Conservation (phyloP, 2,888 invertebrate genomes). For the Brachyopa scutellaris region DNA sequence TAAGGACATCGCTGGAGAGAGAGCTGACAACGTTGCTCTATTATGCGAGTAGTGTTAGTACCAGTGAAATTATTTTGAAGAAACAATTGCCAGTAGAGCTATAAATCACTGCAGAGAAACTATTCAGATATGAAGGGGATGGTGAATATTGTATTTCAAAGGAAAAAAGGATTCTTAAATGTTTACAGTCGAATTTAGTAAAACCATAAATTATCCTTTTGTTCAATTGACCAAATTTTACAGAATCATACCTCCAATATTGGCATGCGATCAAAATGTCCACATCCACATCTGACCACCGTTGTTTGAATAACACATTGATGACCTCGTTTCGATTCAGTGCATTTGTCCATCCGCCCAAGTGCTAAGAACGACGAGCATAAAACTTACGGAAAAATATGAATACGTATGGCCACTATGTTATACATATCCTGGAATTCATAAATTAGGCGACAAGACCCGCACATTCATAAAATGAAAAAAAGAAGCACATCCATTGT, state of each 20-base stretch:
- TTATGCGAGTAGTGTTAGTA: slow-evolving; percentile 14
- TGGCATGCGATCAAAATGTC: slow-evolving; percentile 44
- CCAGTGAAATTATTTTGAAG: slow-evolving; percentile 36
- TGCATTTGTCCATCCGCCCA: background rate
- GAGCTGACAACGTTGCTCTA: background rate
- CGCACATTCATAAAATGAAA: slow-evolving; percentile 6
- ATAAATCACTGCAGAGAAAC: slow-evolving; percentile 56
- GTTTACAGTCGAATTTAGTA: no score
- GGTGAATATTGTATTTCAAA: background rate
- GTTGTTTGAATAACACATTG: background rate
- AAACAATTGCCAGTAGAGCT: slow-evolving; percentile 62
- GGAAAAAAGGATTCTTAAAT: no score
- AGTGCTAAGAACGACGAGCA: background rate
- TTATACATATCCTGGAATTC: slow-evolving; percentile 40
- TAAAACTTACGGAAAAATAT: slow-evolving; percentile 48
- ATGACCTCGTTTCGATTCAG: slow-evolving; percentile 61
- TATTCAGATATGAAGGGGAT: slow-evolving; percentile 39
- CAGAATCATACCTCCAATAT: slow-evolving; percentile 29
- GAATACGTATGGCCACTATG: slow-evolving; percentile 38
- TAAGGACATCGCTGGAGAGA: slow-evolving; percentile 39
- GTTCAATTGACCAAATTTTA: slow-evolving; percentile 51
- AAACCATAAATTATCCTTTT: slow-evolving; percentile 35
- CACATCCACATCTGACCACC: background rate
- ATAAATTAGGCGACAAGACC: slow-evolving; percentile 67
- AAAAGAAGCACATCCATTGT: slow-evolving; percentile 2